Conservation (phyloP, 2,797 vertebrate species). For the Halcyon leucocephala region DNA sequence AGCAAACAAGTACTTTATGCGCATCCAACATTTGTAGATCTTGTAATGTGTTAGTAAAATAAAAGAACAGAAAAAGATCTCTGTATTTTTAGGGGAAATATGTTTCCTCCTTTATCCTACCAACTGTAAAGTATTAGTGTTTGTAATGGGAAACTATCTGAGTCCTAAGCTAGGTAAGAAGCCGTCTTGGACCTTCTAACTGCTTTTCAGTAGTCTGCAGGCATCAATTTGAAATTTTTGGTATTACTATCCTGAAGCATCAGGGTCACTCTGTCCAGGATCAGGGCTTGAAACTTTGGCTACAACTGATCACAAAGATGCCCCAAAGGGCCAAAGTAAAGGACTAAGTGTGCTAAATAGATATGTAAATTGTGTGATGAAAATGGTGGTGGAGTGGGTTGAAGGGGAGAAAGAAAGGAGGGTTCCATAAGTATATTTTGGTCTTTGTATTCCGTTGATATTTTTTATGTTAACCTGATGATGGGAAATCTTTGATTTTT, state of each 20-base stretch:
- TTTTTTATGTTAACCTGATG: not conserved
- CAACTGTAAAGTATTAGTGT: not conserved
- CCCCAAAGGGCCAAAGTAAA: not conserved
- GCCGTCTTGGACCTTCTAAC: not conserved
- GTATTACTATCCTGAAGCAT: not conserved
- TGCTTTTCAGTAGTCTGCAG: not conserved
- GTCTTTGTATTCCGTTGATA: not conserved
- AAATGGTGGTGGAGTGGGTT: not conserved
- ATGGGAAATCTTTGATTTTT: not conserved
- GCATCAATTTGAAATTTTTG: not conserved
- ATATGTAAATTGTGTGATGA: accelerated
- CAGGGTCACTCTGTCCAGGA: not conserved
- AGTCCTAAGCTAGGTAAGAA: not conserved
- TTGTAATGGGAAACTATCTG: not conserved
- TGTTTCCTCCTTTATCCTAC: not conserved
- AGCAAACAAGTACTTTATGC: not conserved
- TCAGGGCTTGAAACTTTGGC: not conserved
- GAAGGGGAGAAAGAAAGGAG: not conserved
- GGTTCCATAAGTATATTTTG: not conserved
- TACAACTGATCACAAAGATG: not conserved
- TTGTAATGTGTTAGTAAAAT: not conserved
- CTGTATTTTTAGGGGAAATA: not conserved
- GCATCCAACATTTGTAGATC: not conserved
- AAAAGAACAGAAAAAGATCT: not conserved
- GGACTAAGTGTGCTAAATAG: not conserved